Percentiles rank a stretch among this genome's conserved stretches.
Conservation (phyloP, 2,797 vertebrate species). For the Alcedo atthis region DNA sequence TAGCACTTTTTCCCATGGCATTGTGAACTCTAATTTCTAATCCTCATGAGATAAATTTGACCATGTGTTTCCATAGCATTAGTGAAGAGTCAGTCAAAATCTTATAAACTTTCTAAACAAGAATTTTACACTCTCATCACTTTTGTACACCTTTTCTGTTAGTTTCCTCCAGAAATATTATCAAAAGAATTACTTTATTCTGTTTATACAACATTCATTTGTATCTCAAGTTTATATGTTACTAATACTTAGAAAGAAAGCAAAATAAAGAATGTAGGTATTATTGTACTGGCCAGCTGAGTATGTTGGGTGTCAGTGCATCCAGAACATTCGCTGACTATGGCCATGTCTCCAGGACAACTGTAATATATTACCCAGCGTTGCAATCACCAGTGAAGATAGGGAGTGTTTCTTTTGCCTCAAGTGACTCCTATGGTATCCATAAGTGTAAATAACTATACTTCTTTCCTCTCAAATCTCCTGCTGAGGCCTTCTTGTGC, state of each 20-base stretch:
- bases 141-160: background rate
- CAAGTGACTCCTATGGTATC: rapidly evolving
- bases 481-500: background rate
- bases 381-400: background rate
- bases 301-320: background rate
- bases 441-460: rapidly evolving
- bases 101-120: background rate
- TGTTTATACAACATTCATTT: background rate
- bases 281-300: background rate
- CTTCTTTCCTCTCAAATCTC: background rate
- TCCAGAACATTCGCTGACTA: background rate
- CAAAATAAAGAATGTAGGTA: background rate
- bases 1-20: background rate
- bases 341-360: background rate
- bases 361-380: background rate
- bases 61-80: background rate
- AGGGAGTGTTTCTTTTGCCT: background rate
- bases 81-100: background rate
- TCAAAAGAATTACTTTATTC: background rate
- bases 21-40: background rate
- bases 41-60: background rate
- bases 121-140: background rate
- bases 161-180: background rate
- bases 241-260: background rate
- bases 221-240: background rate